Conservation (phyloP, 2,797 vertebrate genomes). For the Neosalanx taihuensis region DNA sequence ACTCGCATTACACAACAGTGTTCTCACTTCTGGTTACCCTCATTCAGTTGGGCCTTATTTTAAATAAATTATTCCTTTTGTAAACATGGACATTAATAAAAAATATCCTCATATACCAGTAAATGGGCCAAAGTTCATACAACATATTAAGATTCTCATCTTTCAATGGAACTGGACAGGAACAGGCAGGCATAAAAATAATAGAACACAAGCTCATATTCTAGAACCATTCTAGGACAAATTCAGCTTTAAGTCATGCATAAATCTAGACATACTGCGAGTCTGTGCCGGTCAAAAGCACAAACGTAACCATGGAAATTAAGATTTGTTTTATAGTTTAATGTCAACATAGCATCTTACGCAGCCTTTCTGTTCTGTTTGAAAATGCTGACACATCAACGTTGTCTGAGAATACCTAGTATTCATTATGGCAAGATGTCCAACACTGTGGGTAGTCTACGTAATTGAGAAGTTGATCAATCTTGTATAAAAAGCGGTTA, state of each 20-base stretch:
- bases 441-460: neutral
- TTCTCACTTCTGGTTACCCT: constrained; percentile 46
- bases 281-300: constrained; percentile 36
- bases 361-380: constrained; percentile 25
- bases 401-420: constrained; percentile 61
- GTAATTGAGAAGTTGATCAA: neutral
- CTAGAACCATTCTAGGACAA: constrained; percentile 63
- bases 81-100: constrained; percentile 74
- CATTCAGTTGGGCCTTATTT: constrained; percentile 69
- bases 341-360: constrained; percentile 36
- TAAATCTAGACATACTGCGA: constrained; percentile 39
- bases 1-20: constrained; percentile 41
- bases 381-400: constrained; percentile 36
- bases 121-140: constrained; percentile 60
- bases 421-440: constrained; percentile 55
- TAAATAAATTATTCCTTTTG: constrained; percentile 53
- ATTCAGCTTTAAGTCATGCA: constrained; percentile 75
- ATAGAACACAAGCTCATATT: constrained; percentile 67
- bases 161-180: constrained; percentile 52
- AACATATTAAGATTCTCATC: constrained; percentile 35
- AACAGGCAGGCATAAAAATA: constrained; percentile 71
- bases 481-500: constrained; percentile 27
- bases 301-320: constrained; percentile 19
- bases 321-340: constrained; percentile 32
- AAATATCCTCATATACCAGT: constrained; percentile 64